Percentiles rank a stretch among this genome's conserved stretches.
Evolutionary conservation across 2,888 invertebrate genomes (phyloP).

Genomic region (Orthosia incerta): DNA sequence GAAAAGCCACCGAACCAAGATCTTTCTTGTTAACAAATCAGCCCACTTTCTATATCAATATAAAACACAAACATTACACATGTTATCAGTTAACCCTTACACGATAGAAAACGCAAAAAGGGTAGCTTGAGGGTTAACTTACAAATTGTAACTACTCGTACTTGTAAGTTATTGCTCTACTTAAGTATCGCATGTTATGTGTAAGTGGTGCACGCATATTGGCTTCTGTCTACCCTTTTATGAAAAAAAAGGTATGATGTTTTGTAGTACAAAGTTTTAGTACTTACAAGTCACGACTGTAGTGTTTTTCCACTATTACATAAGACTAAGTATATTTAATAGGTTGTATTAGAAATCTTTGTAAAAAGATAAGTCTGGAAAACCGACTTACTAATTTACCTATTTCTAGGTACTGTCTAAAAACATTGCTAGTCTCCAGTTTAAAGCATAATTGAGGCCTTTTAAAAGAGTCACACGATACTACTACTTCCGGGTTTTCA

Average conservation of each 20-base stretch:
- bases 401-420: too few species aligned
- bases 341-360: too few species aligned
- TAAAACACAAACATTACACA: constrained; percentile 1
- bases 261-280: background rate
- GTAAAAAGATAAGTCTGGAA: too few species aligned
- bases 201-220: constrained; percentile 13
- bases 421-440: too few species aligned
- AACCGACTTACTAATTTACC: too few species aligned
- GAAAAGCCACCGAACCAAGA: background rate
- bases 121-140: constrained; percentile 43
- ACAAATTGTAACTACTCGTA: constrained; percentile 52
- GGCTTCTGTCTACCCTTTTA: background rate
- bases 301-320: too few species aligned
- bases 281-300: too few species aligned
- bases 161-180: constrained; percentile 40
- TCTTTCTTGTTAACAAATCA: background rate
- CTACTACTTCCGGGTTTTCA: too few species aligned
- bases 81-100: constrained; percentile 31
- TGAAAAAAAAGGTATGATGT: background rate
- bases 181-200: constrained; percentile 33
- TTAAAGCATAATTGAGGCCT: too few species aligned
- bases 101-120: constrained; percentile 38
- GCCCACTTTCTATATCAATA: background rate
- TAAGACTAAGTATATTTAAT: too few species aligned
- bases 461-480: too few species aligned